A percentile compares a stretch with the other conserved stretches of the same genome.
Conservation (phyloP, 1,140 invertebrate species). For the Hormaphis cornu region DNA sequence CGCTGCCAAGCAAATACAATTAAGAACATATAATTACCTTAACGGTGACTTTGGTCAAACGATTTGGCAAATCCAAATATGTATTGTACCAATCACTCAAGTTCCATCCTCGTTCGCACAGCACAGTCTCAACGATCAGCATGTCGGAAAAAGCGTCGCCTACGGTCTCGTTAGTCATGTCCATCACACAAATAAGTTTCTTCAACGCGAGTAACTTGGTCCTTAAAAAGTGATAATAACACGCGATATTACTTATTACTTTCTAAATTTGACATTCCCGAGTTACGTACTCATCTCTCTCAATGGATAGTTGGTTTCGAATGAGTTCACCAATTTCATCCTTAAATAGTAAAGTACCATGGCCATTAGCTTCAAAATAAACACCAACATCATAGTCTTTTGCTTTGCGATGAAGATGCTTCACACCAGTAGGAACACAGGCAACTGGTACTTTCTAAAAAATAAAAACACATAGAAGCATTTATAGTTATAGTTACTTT, state of each 20-base stretch:
- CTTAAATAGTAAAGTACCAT: slow-evolving; percentile 86
- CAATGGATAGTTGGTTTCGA: neutral
- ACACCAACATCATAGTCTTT: slow-evolving; percentile 87
- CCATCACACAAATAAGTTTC: slow-evolving; percentile 58
- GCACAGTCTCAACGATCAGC: slow-evolving; percentile 83
- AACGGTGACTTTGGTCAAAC: slow-evolving; percentile 79
- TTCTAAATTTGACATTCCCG: neutral
- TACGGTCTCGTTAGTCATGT: slow-evolving; percentile 89
- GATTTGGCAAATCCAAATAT: slow-evolving; percentile 80
- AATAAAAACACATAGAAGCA: slow-evolving; percentile 26
- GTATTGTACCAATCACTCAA: slow-evolving; percentile 66
- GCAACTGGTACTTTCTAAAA: slow-evolving; percentile 74
- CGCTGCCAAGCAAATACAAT: neutral
- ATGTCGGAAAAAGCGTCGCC: slow-evolving; percentile 96
- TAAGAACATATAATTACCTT: slow-evolving; percentile 18
- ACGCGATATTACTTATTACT: neutral
- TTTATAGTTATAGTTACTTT: no score
- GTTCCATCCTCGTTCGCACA: slow-evolving; percentile 69
- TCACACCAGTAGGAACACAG: slow-evolving; percentile 93
- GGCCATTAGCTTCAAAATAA: slow-evolving; percentile 99
- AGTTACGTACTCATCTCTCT: slow-evolving; percentile 23
- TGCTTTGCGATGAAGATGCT: slow-evolving; percentile 91
- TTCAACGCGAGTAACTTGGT: slow-evolving; percentile 13
- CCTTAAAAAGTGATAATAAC: neutral
- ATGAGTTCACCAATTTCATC: slow-evolving; percentile 31